These are phyloP conservation scores for Mastomys natalensis DNA, from an alignment of 2,113 vertebrate genomes.

Conservation along the genomic window DNA sequence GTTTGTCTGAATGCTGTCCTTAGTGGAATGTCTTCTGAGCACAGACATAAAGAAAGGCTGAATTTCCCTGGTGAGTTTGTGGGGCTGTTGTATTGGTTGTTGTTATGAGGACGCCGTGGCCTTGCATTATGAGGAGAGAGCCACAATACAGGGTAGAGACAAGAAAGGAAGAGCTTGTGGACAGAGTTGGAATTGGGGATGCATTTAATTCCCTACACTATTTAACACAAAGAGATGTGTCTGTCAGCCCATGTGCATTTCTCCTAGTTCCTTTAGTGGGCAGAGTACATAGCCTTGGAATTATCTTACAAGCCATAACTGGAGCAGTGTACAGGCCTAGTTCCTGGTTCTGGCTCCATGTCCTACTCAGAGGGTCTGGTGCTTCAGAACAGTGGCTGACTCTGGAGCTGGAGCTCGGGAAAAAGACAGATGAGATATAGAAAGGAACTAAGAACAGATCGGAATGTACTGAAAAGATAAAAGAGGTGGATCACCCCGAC, in stretches of 20 bases:
- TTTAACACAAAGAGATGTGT: not conserved
- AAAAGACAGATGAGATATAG: not conserved
- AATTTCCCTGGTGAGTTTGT: not conserved
- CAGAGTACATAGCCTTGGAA: not conserved
- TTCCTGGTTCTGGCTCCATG: not conserved
- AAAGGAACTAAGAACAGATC: not conserved
- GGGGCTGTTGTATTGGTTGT: not conserved
- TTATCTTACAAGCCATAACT: not conserved
- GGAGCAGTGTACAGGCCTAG: not conserved
- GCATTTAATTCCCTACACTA: not conserved
- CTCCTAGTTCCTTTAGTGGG: not conserved
- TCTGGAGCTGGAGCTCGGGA: too few species aligned
- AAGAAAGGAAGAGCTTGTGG: not conserved
- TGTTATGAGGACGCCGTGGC: not conserved
- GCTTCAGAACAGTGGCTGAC: not conserved
- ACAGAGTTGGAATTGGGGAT: not conserved
- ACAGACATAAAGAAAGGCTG: not conserved
- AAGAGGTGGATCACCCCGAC: too few species aligned
- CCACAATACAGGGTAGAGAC: not conserved
- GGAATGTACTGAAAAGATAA: not conserved
- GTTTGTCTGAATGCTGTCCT: not conserved
- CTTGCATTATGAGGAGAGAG: not conserved
- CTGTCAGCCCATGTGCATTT: not conserved
- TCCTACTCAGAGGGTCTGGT: not conserved
- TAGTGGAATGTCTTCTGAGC: not conserved